A percentile compares a stretch with the other conserved stretches of the same genome.
phyloP scores from a whole-genome alignment of 2,797 vertebrate species.

The Philypnodon macrostomus region DNA sequence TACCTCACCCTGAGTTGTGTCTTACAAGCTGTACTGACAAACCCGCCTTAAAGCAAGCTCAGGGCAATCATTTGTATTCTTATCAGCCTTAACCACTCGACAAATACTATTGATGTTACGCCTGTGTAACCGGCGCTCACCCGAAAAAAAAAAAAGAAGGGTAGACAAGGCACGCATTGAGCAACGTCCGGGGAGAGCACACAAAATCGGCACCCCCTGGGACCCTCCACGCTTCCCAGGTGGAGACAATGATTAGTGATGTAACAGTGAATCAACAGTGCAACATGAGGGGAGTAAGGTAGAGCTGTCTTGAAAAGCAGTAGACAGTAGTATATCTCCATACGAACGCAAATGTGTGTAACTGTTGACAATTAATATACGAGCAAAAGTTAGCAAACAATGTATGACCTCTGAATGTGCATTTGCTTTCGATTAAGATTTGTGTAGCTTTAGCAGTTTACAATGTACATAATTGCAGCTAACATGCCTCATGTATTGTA shows the following conservation, averaged over 20 bases:
- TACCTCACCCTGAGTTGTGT: slow-evolving; percentile 31
- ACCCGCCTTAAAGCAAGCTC: slow-evolving; percentile 57
- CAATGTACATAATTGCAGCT: background rate
- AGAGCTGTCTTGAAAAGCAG: slow-evolving; percentile 5
- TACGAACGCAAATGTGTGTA: background rate
- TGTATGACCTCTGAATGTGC: background rate
- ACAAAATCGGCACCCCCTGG: slow-evolving; percentile 24
- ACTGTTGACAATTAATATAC: background rate
- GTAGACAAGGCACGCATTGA: slow-evolving; percentile 22
- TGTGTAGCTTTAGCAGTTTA: background rate
- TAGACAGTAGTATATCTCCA: too few relatives aligned
- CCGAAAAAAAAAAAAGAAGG: slow-evolving; percentile 26
- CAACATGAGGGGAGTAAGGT: slow-evolving; percentile 10
- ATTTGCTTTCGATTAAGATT: background rate
- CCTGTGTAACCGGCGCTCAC: slow-evolving; percentile 39
- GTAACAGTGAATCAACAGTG: slow-evolving; percentile 15
- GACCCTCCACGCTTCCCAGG: slow-evolving; percentile 33
- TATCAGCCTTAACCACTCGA: slow-evolving; percentile 66
- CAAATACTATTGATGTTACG: slow-evolving; percentile 65
- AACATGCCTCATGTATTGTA: too few relatives aligned
- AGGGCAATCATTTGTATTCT: slow-evolving; percentile 64
- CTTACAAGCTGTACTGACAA: slow-evolving; percentile 54
- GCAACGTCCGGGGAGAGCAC: slow-evolving; percentile 32
- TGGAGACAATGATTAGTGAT: slow-evolving; percentile 36
- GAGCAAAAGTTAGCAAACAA: slow-evolving; percentile 1